phyloP scores from a whole-genome alignment of 2,797 vertebrate genomes.

The Carduelis carduelis region DNA sequence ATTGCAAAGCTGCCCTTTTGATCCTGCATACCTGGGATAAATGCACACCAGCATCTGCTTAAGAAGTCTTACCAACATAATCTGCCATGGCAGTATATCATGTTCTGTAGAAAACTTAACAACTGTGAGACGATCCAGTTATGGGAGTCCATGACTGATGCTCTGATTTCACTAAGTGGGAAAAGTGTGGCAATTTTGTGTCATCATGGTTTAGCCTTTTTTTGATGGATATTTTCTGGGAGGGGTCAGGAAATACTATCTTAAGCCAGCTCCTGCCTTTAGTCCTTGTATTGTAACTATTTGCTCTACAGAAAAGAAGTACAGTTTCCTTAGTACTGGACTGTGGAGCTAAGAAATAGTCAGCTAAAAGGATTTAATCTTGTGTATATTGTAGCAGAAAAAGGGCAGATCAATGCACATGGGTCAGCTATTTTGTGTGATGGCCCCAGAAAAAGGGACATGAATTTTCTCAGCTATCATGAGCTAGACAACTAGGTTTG shows the following conservation, averaged over 20 bases:
- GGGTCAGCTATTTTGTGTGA: background rate
- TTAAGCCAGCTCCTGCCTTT: background rate
- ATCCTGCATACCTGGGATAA: background rate
- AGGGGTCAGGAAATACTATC: background rate
- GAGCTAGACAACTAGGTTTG: background rate
- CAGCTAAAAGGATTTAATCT: background rate
- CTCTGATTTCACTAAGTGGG: background rate
- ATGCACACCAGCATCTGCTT: background rate
- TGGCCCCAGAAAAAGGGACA: background rate
- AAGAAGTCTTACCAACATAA: background rate
- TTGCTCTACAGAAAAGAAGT: background rate
- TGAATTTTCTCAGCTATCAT: background rate
- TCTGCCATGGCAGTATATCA: background rate
- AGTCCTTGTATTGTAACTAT: background rate
- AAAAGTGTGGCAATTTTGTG: background rate
- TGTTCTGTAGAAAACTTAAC: background rate
- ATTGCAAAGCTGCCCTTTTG: background rate
- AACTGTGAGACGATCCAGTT: background rate
- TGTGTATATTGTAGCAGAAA: background rate
- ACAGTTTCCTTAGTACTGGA: background rate
- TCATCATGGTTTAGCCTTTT: background rate
- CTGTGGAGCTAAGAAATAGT: background rate
- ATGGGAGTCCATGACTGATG: background rate
- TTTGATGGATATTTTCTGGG: background rate
- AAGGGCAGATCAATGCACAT: background rate